phyloP scores from a whole-genome alignment of 2,797 vertebrate genomes.

The Dipus sagitta region DNA sequence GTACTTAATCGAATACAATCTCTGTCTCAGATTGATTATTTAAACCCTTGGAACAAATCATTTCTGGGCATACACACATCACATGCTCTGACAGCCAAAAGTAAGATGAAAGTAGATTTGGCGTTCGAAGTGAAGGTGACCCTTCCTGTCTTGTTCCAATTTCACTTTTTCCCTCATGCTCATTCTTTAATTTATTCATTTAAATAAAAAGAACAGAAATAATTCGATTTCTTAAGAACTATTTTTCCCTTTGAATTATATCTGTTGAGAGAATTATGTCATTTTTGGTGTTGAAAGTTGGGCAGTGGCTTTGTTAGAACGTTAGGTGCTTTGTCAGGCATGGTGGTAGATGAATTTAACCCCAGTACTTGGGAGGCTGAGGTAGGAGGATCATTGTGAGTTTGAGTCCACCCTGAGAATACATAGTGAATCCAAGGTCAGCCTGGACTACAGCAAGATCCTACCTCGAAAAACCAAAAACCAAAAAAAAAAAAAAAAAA shows the following conservation, averaged over 20 bases:
- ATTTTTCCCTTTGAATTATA: background rate
- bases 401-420: too few species aligned
- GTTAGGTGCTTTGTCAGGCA: background rate
- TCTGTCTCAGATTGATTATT: background rate
- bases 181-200: background rate
- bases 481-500: too few species aligned
- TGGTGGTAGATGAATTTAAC: too few species aligned
- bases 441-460: too few species aligned
- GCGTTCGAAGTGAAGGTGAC: background rate
- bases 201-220: background rate
- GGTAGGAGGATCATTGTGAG: too few species aligned
- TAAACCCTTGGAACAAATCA: background rate
- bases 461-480: too few species aligned
- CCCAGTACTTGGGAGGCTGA: too few species aligned
- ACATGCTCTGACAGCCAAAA: background rate
- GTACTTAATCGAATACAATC: background rate
- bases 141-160: background rate
- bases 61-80: rapidly evolving
- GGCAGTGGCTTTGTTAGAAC: background rate
- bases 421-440: too few species aligned
- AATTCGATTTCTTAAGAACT: background rate
- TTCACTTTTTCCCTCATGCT: background rate
- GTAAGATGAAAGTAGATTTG: background rate
- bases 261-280: background rate
- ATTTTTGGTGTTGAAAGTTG: background rate